A percentile compares a stretch with the other conserved stretches of the same genome.
Evolutionary conservation across 2,113 vertebrate species (phyloP).

Genomic region (Catharus minimus): DNA sequence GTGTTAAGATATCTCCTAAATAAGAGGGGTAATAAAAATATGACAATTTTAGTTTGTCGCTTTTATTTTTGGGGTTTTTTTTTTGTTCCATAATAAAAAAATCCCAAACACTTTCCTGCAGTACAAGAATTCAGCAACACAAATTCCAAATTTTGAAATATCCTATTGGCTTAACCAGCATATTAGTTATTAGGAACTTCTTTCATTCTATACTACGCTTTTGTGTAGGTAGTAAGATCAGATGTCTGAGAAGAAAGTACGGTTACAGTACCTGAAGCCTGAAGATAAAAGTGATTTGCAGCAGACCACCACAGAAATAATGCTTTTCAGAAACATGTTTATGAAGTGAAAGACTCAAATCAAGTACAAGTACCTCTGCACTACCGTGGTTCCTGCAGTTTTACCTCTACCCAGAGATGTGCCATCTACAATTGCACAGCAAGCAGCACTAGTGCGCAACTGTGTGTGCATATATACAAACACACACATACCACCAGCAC

Average conservation of each 20-base stretch:
- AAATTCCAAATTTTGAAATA: not conserved
- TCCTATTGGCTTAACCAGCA: not conserved
- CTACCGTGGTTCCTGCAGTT: not conserved
- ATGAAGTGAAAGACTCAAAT: not conserved
- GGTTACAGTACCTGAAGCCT: not conserved
- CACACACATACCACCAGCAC: no score
- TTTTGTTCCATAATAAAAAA: not conserved
- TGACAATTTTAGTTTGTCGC: accelerated
- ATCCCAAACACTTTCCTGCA: accelerated
- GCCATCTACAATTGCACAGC: not conserved
- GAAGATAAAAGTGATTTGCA: not conserved
- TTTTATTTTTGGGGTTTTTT: not conserved
- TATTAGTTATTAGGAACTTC: not conserved
- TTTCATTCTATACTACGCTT: not conserved
- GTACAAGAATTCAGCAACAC: not conserved
- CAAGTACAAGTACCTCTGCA: not conserved
- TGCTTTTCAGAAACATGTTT: not conserved
- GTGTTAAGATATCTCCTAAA: not conserved
- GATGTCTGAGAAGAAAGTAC: not conserved
- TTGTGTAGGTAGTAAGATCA: not conserved
- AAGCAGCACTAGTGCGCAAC: not conserved
- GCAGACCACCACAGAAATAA: accelerated
- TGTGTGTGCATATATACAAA: not conserved
- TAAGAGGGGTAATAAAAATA: not conserved
- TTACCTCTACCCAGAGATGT: not conserved